Conservation (phyloP, 2,113 vertebrate genomes). For the Nestor notabilis region DNA sequence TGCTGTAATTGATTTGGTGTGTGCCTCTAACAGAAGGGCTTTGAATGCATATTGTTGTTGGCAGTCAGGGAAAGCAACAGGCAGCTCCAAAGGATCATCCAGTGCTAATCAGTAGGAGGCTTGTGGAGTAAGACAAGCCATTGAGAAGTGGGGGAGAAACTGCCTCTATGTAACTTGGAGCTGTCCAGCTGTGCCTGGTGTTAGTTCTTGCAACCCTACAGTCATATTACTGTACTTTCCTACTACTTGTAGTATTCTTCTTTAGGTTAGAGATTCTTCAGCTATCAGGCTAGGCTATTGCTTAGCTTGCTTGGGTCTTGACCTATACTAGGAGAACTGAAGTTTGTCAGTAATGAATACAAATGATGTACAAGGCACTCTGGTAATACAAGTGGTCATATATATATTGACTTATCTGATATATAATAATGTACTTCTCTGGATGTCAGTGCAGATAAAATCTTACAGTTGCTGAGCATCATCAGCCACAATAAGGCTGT, state of each 20-base stretch:
- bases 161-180: neutral
- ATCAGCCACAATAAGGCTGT: neutral
- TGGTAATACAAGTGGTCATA: neutral
- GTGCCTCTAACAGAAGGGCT: neutral
- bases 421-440: neutral
- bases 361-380: neutral
- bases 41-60: neutral
- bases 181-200: neutral
- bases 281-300: neutral
- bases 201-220: neutral
- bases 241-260: neutral
- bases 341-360: neutral
- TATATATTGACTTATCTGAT: neutral
- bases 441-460: neutral
- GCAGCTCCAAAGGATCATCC: neutral
- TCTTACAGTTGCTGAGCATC: neutral
- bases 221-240: neutral
- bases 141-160: neutral
- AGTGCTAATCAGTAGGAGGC: neutral
- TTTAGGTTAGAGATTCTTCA: neutral
- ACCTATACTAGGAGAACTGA: neutral
- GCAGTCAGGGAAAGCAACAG: neutral
- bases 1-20: slow-evolving; percentile 22
- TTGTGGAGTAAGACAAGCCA: neutral
- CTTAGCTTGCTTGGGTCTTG: neutral